Evolutionary conservation across 1,140 invertebrate species (phyloP).

Genomic region (Caenorhabditis latens): DNA sequence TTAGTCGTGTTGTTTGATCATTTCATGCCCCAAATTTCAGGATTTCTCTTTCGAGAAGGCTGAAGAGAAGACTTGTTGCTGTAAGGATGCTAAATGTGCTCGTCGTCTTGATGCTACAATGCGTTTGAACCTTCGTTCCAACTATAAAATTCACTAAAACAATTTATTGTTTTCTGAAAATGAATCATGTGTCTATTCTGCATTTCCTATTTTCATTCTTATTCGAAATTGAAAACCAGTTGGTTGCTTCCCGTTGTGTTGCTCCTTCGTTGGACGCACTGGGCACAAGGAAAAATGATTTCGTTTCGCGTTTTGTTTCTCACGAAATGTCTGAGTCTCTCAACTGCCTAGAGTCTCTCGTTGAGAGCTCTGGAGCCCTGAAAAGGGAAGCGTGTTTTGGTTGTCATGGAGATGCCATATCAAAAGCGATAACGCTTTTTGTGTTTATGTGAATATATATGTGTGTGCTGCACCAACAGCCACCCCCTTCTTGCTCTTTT

Average conservation of each 20-base stretch:
- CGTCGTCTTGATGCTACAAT: constrained; percentile 27
- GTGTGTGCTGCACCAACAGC: background rate
- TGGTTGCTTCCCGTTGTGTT: background rate
- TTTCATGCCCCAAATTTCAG: background rate
- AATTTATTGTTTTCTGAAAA: too few relatives aligned
- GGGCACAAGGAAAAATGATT: background rate
- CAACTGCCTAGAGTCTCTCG: background rate
- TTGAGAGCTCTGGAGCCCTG: background rate
- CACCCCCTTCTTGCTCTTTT: constrained; percentile 25
- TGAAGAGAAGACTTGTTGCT: constrained; percentile 41
- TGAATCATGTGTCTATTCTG: too few relatives aligned
- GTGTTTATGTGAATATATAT: constrained; percentile 49
- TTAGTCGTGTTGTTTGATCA: background rate
- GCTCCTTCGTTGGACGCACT: background rate
- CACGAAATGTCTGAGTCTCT: constrained; percentile 26
- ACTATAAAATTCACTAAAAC: constrained; percentile 46
- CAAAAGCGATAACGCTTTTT: constrained; percentile 55
- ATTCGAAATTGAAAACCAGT: background rate
- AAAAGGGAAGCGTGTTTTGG: background rate
- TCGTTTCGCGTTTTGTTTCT: constrained; percentile 41
- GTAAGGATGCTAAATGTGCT: constrained; percentile 27
- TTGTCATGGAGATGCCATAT: constrained; percentile 54
- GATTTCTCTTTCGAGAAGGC: constrained; percentile 36
- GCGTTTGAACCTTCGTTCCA: constrained; percentile 38
- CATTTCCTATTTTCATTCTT: background rate